A percentile compares a stretch with the other conserved stretches of the same genome.
phyloP scores from a whole-genome alignment of 2,888 invertebrate genomes.

The Hermodice carunculata region DNA sequence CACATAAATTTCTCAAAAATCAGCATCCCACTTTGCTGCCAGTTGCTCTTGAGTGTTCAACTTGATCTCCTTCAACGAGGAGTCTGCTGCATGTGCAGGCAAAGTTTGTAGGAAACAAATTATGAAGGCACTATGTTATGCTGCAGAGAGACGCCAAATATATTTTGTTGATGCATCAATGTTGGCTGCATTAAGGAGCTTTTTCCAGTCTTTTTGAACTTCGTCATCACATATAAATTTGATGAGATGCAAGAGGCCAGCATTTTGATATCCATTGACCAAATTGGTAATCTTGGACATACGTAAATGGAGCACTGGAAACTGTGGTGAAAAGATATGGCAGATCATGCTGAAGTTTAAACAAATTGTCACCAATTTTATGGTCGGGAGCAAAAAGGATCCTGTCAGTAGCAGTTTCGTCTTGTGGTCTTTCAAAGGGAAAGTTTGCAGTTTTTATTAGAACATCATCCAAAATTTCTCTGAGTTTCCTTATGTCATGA shows the following conservation, averaged over 20 bases:
- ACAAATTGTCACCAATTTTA: slow-evolving; percentile 32
- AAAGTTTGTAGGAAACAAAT: background rate
- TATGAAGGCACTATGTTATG: background rate
- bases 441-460: slow-evolving; percentile 19
- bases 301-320: background rate
- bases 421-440: background rate
- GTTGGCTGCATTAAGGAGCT: background rate
- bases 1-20: too few relatives aligned
- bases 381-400: slow-evolving; percentile 37
- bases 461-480: slow-evolving; percentile 34
- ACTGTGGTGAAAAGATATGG: slow-evolving; percentile 19
- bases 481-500: slow-evolving; percentile 27
- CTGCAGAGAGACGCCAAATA: slow-evolving; percentile 8
- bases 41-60: background rate
- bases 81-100: background rate
- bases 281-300: background rate
- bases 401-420: too few relatives aligned
- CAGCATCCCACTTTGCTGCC: background rate
- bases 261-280: slow-evolving; percentile 4
- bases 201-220: background rate
- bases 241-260: background rate
- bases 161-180: background rate
- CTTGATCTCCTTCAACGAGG: background rate
- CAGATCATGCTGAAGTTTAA: slow-evolving; percentile 12
- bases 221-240: slow-evolving; percentile 3